phyloP scores from a whole-genome alignment of 2,113 vertebrate genomes.

The Hypomesus transpacificus region DNA sequence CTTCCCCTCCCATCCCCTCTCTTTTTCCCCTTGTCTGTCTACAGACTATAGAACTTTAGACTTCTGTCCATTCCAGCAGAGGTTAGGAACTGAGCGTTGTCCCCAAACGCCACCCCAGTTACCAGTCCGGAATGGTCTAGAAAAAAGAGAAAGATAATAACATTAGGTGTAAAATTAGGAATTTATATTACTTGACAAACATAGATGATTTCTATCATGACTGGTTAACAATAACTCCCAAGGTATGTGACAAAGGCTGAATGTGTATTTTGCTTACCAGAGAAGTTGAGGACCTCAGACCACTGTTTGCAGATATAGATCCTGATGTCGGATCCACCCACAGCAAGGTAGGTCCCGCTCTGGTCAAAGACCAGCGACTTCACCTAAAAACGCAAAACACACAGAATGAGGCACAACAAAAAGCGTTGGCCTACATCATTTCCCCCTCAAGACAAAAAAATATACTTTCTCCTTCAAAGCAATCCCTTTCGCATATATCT shows the following conservation, averaged over 20 bases:
- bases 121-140: slow-evolving; percentile 91
- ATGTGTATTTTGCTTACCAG: slow-evolving; percentile 71
- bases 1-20: neutral
- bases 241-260: neutral
- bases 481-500: no score
- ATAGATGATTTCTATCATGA: neutral
- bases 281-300: slow-evolving; percentile 96
- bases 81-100: slow-evolving; percentile 93
- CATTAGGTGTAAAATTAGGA: neutral
- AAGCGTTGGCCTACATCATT: neutral
- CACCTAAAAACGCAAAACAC: slow-evolving; percentile 69
- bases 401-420: neutral
- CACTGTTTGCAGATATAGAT: slow-evolving; percentile 98
- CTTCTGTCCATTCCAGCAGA: slow-evolving; percentile 96
- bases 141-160: slow-evolving; percentile 21
- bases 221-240: neutral
- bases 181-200: neutral
- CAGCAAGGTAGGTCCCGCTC: slow-evolving; percentile 92
- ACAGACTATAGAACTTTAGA: slow-evolving; percentile 96
- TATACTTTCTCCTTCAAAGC: neutral
- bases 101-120: slow-evolving; percentile 94
- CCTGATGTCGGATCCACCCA: slow-evolving; percentile 91
- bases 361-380: slow-evolving; percentile 97
- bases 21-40: slow-evolving; percentile 37
- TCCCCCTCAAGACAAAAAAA: neutral